Evolutionary conservation across 2,888 invertebrate species (phyloP).

Genomic region (Microplitis deprimator): DNA sequence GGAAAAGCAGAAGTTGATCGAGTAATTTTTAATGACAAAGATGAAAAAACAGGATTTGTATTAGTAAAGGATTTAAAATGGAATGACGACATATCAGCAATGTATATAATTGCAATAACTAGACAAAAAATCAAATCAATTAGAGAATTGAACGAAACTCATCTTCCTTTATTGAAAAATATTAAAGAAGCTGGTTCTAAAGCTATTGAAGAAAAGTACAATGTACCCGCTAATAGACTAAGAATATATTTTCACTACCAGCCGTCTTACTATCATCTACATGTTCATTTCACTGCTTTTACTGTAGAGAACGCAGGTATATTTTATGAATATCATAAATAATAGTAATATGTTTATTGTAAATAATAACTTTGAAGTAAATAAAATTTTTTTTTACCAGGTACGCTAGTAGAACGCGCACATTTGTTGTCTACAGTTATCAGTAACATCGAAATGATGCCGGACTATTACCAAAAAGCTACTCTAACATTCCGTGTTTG

Average conservation of each 20-base stretch:
- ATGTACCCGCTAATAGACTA: conserved; percentile 79
- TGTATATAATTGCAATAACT: conserved; percentile 89
- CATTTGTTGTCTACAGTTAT: conserved; percentile 92
- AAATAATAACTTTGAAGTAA: neutral
- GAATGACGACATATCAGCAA: conserved; percentile 86
- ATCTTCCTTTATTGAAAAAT: conserved; percentile 87
- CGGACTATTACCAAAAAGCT: conserved; percentile 87
- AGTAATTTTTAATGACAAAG: conserved; percentile 86
- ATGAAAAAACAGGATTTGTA: conserved; percentile 87
- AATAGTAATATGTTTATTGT: too few relatives aligned
- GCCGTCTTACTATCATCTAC: conserved; percentile 97
- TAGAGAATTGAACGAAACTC: conserved; percentile 83
- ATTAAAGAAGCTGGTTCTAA: conserved; percentile 82
- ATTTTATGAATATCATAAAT: neutral
- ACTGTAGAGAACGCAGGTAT: conserved; percentile 83
- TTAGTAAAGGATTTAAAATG: conserved; percentile 96
- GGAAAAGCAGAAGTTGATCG: conserved; percentile 92
- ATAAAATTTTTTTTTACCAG: conserved; percentile 63
- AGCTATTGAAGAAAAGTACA: conserved; percentile 84
- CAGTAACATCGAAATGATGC: conserved; percentile 86
- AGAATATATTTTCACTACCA: conserved; percentile 95
- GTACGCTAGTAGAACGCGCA: conserved; percentile 87
- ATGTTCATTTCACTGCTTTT: conserved; percentile 91
- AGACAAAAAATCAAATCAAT: conserved; percentile 85
- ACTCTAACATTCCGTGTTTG: conserved; percentile 86